Evolutionary conservation across 2,888 invertebrate species (phyloP), one percentile per base, ranked within the genome.

Genomic region (Melanchra persicariae): DNA sequence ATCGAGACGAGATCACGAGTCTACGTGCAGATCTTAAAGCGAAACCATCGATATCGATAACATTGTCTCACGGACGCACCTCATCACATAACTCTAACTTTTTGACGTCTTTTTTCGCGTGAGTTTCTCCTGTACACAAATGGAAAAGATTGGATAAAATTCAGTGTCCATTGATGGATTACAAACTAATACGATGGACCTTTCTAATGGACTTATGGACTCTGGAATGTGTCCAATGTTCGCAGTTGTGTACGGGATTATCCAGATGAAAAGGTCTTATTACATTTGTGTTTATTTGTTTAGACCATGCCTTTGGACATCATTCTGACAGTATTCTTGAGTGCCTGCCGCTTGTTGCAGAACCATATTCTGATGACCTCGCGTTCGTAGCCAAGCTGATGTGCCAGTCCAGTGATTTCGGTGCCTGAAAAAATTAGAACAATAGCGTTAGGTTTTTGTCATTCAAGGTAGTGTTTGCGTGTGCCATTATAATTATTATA

Each of bases 311-410:
- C 97, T 95, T 98, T 98, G 65, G 98, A 98, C 98, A 98, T 98
- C 98, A 98, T 98, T 88, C 98, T 97, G 82, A 99, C 99, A n/a
- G 99, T 99, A 92, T 99, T 99, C 94, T 99, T 99, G 84, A 99
- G 96, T 1, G 99, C 99, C 94, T 99, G 99, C 69, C 99, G 97
- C 95, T 99, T 99, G 96, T 99, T 99, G 96, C 99, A 99, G 96
- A 99, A 99, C 99, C 99, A 99, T 95, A 99, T 99, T 93, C 99
- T 97, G 89, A 99, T 99, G 65, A 99, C 99, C 96, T 99, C 99
- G 67, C 99, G 97, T 91, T 99, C 99, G 94, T 99, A 99, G 84
- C 99, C 99, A 71, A 99, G 96, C 92, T 99, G 99, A 91, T 99
- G 99, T 19, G 99, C 99, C 84, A 99, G 96, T 52, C 98, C 98